Percentiles rank a stretch among this genome's conserved stretches.
These are phyloP conservation scores for Zootermopsis nevadensis DNA, from an alignment of 2,888 invertebrate genomes.

Conservation along the genomic window DNA sequence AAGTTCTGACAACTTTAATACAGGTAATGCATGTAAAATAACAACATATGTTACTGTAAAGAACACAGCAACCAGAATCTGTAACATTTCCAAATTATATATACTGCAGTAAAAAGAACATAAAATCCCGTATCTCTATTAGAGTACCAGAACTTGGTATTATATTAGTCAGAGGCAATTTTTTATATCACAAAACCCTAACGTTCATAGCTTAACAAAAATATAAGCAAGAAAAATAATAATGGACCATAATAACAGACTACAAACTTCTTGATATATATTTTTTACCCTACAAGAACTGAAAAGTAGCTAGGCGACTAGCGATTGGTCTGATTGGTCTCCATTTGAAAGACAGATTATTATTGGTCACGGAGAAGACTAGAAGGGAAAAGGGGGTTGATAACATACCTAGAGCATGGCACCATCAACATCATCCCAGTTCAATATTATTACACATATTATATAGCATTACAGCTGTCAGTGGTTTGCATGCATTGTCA, in stretches of 20 bases:
- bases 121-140: background rate
- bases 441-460: background rate
- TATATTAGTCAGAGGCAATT: conserved; percentile 18
- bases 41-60: too few relatives aligned
- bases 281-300: background rate
- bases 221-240: conserved; percentile 35
- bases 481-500: background rate
- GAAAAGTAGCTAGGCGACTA: background rate
- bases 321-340: conserved; percentile 16
- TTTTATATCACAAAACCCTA: conserved; percentile 14
- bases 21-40: too few relatives aligned
- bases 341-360: conserved; percentile 23
- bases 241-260: conserved; percentile 33
- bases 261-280: conserved; percentile 24
- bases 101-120: background rate
- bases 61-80: background rate
- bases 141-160: background rate
- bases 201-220: conserved; percentile 29
- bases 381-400: background rate
- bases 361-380: background rate
- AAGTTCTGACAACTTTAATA: too few relatives aligned
- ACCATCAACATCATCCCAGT: background rate
- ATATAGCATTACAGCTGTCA: background rate
- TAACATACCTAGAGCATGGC: conserved; percentile 1
- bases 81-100: background rate